Percentiles rank a stretch among this genome's conserved stretches.
These are phyloP conservation scores for Sepioteuthis lessoniana DNA, from an alignment of 2,888 invertebrate species.

Conservation along the genomic window DNA sequence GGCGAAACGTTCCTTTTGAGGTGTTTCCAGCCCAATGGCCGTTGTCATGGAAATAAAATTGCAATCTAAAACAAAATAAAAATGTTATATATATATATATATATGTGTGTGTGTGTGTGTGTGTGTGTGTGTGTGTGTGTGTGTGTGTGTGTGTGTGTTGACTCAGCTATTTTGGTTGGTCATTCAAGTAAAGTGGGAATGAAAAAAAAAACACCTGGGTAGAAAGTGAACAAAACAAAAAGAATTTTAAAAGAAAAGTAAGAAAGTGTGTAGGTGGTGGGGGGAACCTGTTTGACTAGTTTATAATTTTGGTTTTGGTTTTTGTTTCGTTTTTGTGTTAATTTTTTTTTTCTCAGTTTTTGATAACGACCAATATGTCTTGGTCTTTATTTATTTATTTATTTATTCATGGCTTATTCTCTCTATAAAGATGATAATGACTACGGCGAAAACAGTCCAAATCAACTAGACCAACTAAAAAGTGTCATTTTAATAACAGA, in stretches of 20 bases:
- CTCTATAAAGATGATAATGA: not conserved
- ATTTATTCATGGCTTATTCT: not conserved
- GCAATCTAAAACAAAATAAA: too few relatives aligned
- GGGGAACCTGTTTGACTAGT: not conserved
- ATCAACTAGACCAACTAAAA: not conserved
- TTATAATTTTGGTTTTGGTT: too few relatives aligned
- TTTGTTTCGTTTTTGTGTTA: too few relatives aligned
- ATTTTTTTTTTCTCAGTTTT: not conserved
- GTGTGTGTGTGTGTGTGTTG: not conserved
- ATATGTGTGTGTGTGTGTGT: too few relatives aligned
- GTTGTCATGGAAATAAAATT: not conserved
- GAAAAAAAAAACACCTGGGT: not conserved
- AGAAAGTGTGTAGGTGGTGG: not conserved
- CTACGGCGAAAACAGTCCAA: not conserved
- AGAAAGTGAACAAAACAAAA: not conserved
- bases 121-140: too few relatives aligned
- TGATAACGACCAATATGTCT: not conserved
- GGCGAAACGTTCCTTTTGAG: not conserved
- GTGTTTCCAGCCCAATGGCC: not conserved
- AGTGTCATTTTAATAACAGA: not conserved
- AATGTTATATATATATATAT: too few relatives aligned
- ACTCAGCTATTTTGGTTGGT: not conserved
- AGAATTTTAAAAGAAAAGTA: not conserved
- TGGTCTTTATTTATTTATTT: not conserved
- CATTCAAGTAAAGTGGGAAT: not conserved